A percentile compares a stretch with the other conserved stretches of the same genome.
These are phyloP conservation scores for Poecilia gillii DNA, from an alignment of 2,797 vertebrate species.

Conservation along the genomic window DNA sequence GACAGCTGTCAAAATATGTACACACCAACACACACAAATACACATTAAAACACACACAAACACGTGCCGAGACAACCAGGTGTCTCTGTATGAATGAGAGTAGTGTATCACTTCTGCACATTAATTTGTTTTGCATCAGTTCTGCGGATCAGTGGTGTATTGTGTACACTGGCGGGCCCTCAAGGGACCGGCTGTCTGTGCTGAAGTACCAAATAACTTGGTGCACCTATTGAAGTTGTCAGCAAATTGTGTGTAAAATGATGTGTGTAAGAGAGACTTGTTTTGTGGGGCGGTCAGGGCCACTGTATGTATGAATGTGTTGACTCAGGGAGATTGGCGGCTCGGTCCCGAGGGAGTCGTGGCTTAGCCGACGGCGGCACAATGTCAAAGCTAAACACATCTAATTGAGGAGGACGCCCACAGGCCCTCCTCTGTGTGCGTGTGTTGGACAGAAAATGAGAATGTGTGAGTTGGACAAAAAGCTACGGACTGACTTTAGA, in stretches of 20 bases:
- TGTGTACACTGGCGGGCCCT: conserved; percentile 21
- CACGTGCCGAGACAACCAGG: conserved; percentile 47
- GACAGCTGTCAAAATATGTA: conserved; percentile 67
- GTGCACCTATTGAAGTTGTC: conserved; percentile 36
- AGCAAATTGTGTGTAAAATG: conserved; percentile 37
- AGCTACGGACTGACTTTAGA: conserved; percentile 38
- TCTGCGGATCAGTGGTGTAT: conserved; percentile 49
- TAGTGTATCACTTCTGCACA: neutral
- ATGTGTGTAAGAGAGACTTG: conserved; percentile 27
- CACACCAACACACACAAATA: neutral
- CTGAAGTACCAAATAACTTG: conserved; percentile 19
- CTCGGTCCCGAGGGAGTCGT: conserved; percentile 65
- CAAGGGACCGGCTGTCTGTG: conserved; percentile 47
- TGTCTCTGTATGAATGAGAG: conserved; percentile 68
- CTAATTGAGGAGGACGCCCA: conserved; percentile 77
- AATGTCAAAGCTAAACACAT: conserved; percentile 77
- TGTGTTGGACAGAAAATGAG: conserved; percentile 25
- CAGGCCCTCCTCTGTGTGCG: conserved; percentile 64
- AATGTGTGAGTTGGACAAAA: conserved; percentile 36
- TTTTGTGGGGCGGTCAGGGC: conserved; percentile 33
- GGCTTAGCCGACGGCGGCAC: conserved; percentile 68
- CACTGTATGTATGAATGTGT: conserved; percentile 61
- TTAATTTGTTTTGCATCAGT: neutral
- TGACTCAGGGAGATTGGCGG: conserved; percentile 73
- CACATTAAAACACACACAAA: neutral